These are phyloP conservation scores for Coreoperca whiteheadi DNA, from an alignment of 2,113 vertebrate species.

Conservation along the genomic window DNA sequence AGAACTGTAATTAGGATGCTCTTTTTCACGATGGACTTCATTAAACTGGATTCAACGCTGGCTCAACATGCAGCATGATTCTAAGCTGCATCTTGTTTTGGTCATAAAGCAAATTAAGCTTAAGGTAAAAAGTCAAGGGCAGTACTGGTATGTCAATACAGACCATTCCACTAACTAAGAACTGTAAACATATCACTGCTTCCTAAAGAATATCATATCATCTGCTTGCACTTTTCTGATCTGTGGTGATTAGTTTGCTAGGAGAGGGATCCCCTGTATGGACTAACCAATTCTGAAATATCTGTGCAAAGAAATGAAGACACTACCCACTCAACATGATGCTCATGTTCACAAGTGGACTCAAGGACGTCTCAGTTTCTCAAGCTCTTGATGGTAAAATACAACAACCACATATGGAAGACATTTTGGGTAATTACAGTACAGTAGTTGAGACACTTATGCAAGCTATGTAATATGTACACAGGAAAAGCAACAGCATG, in stretches of 20 bases:
- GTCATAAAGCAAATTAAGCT: constrained; percentile 16
- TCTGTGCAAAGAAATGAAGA: constrained; percentile 21
- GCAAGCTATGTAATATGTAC: constrained; percentile 75
- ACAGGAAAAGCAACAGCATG: constrained; percentile 67
- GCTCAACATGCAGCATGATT: constrained; percentile 1
- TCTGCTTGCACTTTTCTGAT: constrained; percentile 38
- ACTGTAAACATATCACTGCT: constrained; percentile 13
- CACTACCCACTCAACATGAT: constrained; percentile 7
- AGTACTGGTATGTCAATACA: not conserved
- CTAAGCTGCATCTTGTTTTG: constrained; percentile 25
- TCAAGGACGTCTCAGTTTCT: constrained; percentile 29
- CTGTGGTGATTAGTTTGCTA: constrained; percentile 15
- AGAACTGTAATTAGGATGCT: not conserved
- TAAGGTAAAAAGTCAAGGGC: constrained; percentile 18
- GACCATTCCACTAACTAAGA: not conserved
- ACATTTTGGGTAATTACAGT: constrained; percentile 76
- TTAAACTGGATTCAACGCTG: not conserved
- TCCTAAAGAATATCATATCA: constrained; percentile 28
- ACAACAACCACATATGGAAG: constrained; percentile 71
- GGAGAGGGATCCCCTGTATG: constrained; percentile 18
- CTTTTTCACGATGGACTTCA: not conserved
- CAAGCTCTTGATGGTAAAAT: constrained; percentile 33
- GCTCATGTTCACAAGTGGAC: constrained; percentile 27
- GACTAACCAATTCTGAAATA: not conserved
- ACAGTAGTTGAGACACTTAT: constrained; percentile 79